Base-by-base conservation (phyloP, 2,888 invertebrate genomes). In the Drepana falcataria region DNA sequence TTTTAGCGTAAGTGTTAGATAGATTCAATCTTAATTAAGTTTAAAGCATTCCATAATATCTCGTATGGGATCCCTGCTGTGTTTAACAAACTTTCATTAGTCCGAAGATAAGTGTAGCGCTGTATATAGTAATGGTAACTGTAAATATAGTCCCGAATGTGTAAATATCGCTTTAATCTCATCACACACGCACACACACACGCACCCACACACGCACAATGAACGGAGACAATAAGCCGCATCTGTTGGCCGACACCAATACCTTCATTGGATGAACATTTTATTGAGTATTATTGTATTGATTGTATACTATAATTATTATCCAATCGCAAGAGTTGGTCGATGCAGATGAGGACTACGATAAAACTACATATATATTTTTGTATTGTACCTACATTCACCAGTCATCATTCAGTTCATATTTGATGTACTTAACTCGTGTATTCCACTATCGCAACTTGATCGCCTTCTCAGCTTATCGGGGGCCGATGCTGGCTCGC, bases 61-160 rank as follows among this genome's bases (percentile, higher is more conserved):
- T 87, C 76, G 66, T 85, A 80, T 88, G 89, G 90, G 90, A 90
- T 90, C 90, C 88, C 90, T 84, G 81, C 87, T 84, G 85, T 87
- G 87, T 89, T 87, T 86, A 81, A 79, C 82, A 82, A 87, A 83
- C 86, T 83, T 79, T 85, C 73, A 81, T 76, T 83, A 86, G 84
- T 87, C 81, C 77, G 83, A 85, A 84, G 75, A 77, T 62, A 53
- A 71, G 59, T 73, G 60, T 58, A 80, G 77, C 73, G 73, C 63
- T 87, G 86, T 85, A 86, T 77, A 78, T 79, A 78, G 65, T 68
- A 68, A 65, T 74, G 67, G 60, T 64, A 62, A 68, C 61, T 73
- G 73, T 77, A 77, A 74, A 79, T 75, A 77, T 70, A 69, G 59
- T 72, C 74, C 64, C 58, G 63, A 77, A 77, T 80, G 55, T 87